These are phyloP conservation scores for Isichthys henryi DNA, from an alignment of 2,113 vertebrate species.

Conservation along the genomic window DNA sequence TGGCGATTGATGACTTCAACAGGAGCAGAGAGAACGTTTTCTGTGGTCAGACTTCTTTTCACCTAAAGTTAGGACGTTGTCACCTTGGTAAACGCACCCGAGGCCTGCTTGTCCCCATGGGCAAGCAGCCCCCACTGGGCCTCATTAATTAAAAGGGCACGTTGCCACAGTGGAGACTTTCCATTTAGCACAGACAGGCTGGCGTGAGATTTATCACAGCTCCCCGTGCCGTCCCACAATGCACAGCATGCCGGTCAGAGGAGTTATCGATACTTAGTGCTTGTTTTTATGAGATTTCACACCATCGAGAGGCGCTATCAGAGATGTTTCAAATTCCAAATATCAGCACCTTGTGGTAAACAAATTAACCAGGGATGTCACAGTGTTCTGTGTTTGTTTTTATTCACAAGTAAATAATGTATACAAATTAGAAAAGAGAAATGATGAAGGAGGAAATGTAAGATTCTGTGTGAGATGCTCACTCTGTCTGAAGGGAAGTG, in stretches of 20 bases:
- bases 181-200: slow-evolving; percentile 56
- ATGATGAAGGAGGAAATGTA: background rate
- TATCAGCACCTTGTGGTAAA: background rate
- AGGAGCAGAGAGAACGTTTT: slow-evolving; percentile 20
- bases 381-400: background rate
- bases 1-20: background rate
- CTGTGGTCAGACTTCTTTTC: slow-evolving; percentile 49
- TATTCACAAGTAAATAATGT: background rate
- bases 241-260: slow-evolving; percentile 33
- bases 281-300: background rate
- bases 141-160: slow-evolving; percentile 75
- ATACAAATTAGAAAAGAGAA: slow-evolving; percentile 4
- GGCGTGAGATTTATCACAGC: slow-evolving; percentile 57
- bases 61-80: slow-evolving; percentile 62
- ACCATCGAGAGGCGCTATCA: background rate
- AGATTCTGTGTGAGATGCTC: background rate
- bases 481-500: background rate
- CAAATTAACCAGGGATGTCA: background rate
- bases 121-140: slow-evolving; percentile 57
- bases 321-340: background rate
- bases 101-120: slow-evolving; percentile 52
- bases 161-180: slow-evolving; percentile 63
- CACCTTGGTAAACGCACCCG: slow-evolving; percentile 62
- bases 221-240: slow-evolving; percentile 37
- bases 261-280: slow-evolving; percentile 23